Base-by-base conservation (phyloP, 2,113 vertebrate genomes). In the Malurus melanocephalus region DNA sequence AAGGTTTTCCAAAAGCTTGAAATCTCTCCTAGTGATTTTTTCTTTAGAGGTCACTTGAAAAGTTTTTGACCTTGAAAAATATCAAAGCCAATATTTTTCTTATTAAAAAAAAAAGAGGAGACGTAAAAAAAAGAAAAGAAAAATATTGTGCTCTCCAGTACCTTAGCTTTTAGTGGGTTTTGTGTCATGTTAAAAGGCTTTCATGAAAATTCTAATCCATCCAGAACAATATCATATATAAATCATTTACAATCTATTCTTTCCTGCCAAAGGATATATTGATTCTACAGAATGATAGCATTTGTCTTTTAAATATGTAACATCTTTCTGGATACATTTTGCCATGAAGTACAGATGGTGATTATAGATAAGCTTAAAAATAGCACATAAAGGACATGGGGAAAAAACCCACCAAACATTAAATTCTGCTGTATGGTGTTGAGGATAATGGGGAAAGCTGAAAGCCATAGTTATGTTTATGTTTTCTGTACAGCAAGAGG, bases 51-150 rank as follows among this genome's bases (percentile, higher is more conserved):
- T 96, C 89, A 75, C 89, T 93, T 89, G 43, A 91, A 93, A 95
- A 92, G 38, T 55, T 95, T 95, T 91, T 92, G 91, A 93, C 94
- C 94, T 96, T 92, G 55, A 89, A 90, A 94, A 76, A 57, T 78
- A 95, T 72, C 57, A 87, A 94, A 93, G 72, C 53, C 61, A 93
- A 42, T 91, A 90, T 67, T 80, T 88, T 92, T 90, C 62, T 92
- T 83, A 90, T 82, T 80, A 35, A 26, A 74, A 64, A 45, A 40
- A 3, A 28, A 71, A 57, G n/a, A 42, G 52, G 51, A 40, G 30
- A 68, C 49, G 23, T 9, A 46, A 48, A 48, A 19, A 46, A 46
- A 22, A 22, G 46, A 80, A 67, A 55, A 60, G 40, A 27, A 77
- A 69, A 55, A 89, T 13, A 53, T 72, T 87, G 24, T 51, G 13